Evolutionary conservation across 23 tunicate species (phyloP), one percentile per base, ranked within the genome.

Genomic region (Oikopleura vanhoeffeni): DNA sequence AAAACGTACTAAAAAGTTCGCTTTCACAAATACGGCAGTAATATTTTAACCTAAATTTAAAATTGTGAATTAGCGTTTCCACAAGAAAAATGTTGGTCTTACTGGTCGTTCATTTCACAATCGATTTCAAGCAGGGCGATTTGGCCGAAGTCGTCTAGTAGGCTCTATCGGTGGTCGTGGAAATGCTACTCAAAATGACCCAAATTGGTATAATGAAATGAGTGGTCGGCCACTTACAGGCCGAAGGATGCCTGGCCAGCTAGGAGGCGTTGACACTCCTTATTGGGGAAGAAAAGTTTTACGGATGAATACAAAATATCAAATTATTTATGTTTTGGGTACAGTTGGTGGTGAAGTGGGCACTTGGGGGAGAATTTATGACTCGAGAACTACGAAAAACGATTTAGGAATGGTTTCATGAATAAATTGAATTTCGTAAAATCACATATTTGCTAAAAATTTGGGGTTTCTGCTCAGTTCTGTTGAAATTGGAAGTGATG

Each of bases 161-260:
- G 60, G 60, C 60, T 49, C 60, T 18, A 18, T 18, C 18, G 60
- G 60, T 8, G 60, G 18, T 8, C 60, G 60, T 8, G 60, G 60
- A 49, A 49, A 49, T 49, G 18, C 60, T 8, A 49, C 8, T 8
- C 18, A 8, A 8, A 49, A 49, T 18, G 8, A 8, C 18, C 60
- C 60, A 18, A 49, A 49, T 49, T 49, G 60, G 60, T 49, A 49
- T 8, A 64, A 83, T 39, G 83, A 84, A n/a, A 39, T 40, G 41
- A 76, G 71, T 28, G 91, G 91, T 39, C 83, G 85, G n/a, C 89
- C 88, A 40, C 42, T 67, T 57, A 93, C 89, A 67, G 94, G 95
- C 13, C 86, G 87, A 57, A 90, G 88, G 67, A 87, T 89, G 91
- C 94, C 98, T 40, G 98, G 98, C n/a, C 98, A 93, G 76, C 89